Evolutionary conservation across 2,113 vertebrate genomes (phyloP).

Genomic region (Vimba vimba): DNA sequence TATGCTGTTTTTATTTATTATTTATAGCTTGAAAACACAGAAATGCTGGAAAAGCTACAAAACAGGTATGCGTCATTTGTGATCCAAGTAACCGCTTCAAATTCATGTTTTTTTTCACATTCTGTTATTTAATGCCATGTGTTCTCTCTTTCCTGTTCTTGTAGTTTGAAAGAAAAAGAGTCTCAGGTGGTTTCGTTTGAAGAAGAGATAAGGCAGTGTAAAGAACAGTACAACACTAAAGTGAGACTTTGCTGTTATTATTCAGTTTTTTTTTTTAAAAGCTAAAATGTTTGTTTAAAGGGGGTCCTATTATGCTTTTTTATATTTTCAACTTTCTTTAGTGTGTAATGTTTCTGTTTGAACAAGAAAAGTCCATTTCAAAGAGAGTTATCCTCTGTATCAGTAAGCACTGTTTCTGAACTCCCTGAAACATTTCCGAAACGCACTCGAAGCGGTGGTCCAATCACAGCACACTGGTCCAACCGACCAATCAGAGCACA

Average conservation of each 20-base stretch:
- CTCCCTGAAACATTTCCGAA: too few relatives aligned
- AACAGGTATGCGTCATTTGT: conserved; percentile 27
- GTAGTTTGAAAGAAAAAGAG: conserved; percentile 39
- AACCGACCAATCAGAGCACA: too few relatives aligned
- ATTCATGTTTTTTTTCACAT: background rate
- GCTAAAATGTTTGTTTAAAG: background rate
- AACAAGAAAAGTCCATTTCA: too few relatives aligned
- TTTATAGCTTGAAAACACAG: conserved; percentile 43
- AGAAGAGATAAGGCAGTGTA: conserved; percentile 26
- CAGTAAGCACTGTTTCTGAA: too few relatives aligned
- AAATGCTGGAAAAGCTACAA: conserved; percentile 46
- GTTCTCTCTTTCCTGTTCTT: background rate
- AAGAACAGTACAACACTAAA: conserved; percentile 25
- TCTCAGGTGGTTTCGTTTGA: background rate
- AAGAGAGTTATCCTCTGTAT: too few relatives aligned
- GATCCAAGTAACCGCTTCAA: background rate
- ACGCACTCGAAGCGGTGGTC: too few relatives aligned
- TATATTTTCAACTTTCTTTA: too few relatives aligned
- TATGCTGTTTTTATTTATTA: background rate
- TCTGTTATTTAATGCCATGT: background rate
- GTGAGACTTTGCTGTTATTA: conserved; percentile 6
- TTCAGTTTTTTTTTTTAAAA: too few relatives aligned
- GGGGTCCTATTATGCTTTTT: too few relatives aligned
- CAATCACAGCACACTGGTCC: too few relatives aligned
- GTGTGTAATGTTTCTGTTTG: too few relatives aligned